These are phyloP conservation scores for Somateria mollissima DNA, from an alignment of 2,797 vertebrate genomes.

Conservation along the genomic window DNA sequence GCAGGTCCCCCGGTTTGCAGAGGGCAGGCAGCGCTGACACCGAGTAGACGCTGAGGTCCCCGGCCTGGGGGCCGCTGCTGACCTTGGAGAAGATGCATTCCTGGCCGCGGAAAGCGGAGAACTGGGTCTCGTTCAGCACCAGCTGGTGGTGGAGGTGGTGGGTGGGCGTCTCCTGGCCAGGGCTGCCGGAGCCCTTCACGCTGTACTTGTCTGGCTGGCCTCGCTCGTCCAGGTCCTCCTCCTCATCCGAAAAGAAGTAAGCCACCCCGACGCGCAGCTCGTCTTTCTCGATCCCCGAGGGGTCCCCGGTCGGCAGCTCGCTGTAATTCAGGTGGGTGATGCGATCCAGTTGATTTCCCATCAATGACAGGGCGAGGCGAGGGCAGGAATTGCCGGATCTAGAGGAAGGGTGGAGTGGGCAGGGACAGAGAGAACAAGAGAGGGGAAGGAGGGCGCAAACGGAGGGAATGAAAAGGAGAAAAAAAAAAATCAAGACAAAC, in stretches of 20 bases:
- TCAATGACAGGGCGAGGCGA: constrained; percentile 94
- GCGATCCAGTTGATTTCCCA: constrained; percentile 99
- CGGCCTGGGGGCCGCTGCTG: constrained; percentile 89
- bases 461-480: not conserved
- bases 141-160: constrained; percentile 82
- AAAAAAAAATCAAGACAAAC: not conserved
- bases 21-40: constrained; percentile 90
- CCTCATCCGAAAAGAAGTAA: constrained; percentile 99
- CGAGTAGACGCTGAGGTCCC: constrained; percentile 91
- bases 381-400: constrained; percentile 90
- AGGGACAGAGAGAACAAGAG: not conserved
- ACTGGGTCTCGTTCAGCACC: constrained; percentile 92
- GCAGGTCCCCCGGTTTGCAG: constrained; percentile 96
- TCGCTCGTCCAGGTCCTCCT: constrained; percentile 98
- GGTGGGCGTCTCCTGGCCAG: constrained; percentile 83
- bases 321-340: constrained; percentile 99
- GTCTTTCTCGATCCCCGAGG: constrained; percentile 98
- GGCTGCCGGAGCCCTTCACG: constrained; percentile 79
- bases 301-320: constrained; percentile 98
- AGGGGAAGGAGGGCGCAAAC: not conserved
- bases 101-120: constrained; percentile 95
- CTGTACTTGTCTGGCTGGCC: constrained; percentile 92
- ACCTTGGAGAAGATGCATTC: constrained; percentile 99
- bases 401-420: constrained; percentile 41
- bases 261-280: constrained; percentile 98